These are phyloP conservation scores for Eupithecia abbreviata DNA, from an alignment of 2,888 invertebrate genomes.

Conservation along the genomic window DNA sequence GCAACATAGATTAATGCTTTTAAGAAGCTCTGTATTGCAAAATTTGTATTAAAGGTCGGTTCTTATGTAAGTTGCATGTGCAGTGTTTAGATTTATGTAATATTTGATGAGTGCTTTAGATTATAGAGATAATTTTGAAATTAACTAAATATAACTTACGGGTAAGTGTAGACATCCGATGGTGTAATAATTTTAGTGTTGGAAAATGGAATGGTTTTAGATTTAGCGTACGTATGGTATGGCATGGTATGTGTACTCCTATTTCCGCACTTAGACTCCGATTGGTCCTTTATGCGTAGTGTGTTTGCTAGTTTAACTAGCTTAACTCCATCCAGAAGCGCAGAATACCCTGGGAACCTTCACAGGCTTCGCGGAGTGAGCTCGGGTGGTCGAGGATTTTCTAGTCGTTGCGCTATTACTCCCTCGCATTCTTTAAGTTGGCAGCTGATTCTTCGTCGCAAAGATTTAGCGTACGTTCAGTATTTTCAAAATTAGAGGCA, in stretches of 20 bases:
- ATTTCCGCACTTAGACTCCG: too few species aligned
- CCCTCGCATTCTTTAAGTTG: too few species aligned
- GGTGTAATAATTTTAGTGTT: background rate
- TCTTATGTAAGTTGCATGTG: conserved; percentile 54
- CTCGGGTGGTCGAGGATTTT: too few species aligned
- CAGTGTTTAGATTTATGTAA: conserved; percentile 51
- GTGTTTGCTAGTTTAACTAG: too few species aligned
- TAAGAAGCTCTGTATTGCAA: conserved; percentile 53
- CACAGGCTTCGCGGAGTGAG: too few species aligned
- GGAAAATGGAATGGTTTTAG: background rate
- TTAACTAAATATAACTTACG: background rate
- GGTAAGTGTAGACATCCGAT: background rate
- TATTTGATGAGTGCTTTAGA: conserved; percentile 27
- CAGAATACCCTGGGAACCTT: too few species aligned
- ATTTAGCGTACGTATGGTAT: background rate
- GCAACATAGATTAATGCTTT: conserved; percentile 54
- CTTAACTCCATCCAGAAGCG: too few species aligned
- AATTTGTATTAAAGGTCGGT: conserved; percentile 53
- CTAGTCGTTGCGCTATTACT: too few species aligned
- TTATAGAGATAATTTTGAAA: conserved; percentile 13
- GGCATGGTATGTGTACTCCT: too few species aligned
- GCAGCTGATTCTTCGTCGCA: too few species aligned
- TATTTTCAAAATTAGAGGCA: background rate
- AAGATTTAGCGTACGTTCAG: background rate
- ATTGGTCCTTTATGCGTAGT: too few species aligned